phyloP scores from a whole-genome alignment of 2,888 invertebrate genomes.

The Clivina fossor region DNA sequence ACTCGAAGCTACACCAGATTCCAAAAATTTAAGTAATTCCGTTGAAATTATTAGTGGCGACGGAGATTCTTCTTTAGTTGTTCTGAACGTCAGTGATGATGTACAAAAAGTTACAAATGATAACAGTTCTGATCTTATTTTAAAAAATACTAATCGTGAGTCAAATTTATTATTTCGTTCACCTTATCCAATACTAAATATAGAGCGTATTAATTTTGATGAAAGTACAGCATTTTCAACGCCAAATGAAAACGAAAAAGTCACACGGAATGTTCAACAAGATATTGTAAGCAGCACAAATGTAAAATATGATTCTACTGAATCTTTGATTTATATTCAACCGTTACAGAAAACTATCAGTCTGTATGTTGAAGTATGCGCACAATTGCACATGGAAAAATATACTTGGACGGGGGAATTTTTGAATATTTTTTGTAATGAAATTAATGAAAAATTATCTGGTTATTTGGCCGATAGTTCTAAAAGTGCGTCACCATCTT shows the following conservation, averaged over 20 bases:
- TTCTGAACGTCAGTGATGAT: background rate
- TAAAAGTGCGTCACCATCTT: slow-evolving; percentile 34
- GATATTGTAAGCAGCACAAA: background rate
- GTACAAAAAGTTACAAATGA: background rate
- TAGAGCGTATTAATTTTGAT: slow-evolving; percentile 9
- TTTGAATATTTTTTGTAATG: slow-evolving; percentile 24
- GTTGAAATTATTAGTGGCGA: no score
- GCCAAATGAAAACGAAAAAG: slow-evolving; percentile 9
- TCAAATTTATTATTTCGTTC: no score
- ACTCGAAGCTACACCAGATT: no score
- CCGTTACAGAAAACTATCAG: slow-evolving; percentile 21
- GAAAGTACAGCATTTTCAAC: slow-evolving; percentile 15
- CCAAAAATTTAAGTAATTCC: no score
- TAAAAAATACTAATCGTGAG: no score
- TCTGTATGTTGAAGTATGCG: slow-evolving; percentile 31
- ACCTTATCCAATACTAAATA: no score
- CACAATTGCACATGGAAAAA: slow-evolving; percentile 21
- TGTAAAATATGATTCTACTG: slow-evolving; percentile 1
- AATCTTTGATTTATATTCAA: slow-evolving; percentile 14
- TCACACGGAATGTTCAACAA: background rate
- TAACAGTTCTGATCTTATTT: no score
- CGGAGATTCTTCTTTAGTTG: no score
- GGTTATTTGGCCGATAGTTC: slow-evolving; percentile 36
- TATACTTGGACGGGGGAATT: slow-evolving; percentile 23
- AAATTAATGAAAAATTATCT: slow-evolving; percentile 16